Evolutionary conservation across 2,113 vertebrate genomes (phyloP).

Genomic region (Bujurquina vittata): DNA sequence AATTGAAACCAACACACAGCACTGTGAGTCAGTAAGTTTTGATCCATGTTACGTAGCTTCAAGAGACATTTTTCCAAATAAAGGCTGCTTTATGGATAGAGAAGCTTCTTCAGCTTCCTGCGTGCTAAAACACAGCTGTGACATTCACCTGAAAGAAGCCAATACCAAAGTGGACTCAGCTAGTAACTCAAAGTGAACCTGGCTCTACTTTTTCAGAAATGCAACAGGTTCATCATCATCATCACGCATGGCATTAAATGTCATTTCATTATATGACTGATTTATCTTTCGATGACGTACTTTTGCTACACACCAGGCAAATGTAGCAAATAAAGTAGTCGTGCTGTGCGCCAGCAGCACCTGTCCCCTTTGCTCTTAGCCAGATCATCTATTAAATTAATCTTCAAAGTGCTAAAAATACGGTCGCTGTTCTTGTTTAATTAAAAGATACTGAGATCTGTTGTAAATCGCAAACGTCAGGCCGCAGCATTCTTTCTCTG

Average conservation of each 20-base stretch:
- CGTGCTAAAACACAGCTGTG: not conserved
- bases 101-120: not conserved
- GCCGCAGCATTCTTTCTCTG: not conserved
- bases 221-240: not conserved
- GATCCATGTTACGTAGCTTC: not conserved
- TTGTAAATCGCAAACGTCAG: not conserved
- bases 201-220: not conserved
- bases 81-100: not conserved
- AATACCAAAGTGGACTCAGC: not conserved
- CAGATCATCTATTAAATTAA: not conserved
- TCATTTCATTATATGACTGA: not conserved
- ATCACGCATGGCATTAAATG: not conserved
- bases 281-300: not conserved
- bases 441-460: not conserved
- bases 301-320: not conserved
- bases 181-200: not conserved
- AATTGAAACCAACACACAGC: not conserved
- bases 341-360: not conserved
- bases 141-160: not conserved
- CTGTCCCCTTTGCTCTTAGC: not conserved
- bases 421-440: not conserved
- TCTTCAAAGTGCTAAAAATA: slow-evolving; percentile 2
- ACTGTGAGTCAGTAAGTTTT: not conserved
- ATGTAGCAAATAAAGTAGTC: not conserved
- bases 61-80: not conserved